Conservation (phyloP, 1,140 invertebrate genomes). For the Grapholita molesta region DNA sequence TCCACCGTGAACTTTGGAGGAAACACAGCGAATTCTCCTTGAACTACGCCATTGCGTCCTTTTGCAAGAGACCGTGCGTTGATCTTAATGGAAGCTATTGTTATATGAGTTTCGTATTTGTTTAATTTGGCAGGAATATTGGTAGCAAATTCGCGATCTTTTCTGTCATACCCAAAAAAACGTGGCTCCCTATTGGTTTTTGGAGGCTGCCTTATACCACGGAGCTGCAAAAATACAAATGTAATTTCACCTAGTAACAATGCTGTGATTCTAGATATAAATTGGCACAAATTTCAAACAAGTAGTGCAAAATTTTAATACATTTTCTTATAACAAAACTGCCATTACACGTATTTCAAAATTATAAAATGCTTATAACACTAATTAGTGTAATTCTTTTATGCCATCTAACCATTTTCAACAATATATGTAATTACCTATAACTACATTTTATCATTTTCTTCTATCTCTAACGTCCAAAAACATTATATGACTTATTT, state of each 20-base stretch:
- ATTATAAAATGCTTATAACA: too few relatives aligned
- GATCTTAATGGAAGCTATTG: slow-evolving; percentile 56
- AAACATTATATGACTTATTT: too few relatives aligned
- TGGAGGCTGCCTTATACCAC: slow-evolving; percentile 34
- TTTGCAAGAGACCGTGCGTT: slow-evolving; percentile 47
- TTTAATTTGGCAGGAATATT: slow-evolving; percentile 20
- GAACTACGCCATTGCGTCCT: slow-evolving; percentile 42
- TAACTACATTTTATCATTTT: too few relatives aligned
- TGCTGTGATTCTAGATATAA: too few relatives aligned
- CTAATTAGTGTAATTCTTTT: too few relatives aligned
- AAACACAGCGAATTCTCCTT: slow-evolving; percentile 55
- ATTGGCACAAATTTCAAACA: background rate
- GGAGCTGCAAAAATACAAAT: slow-evolving; percentile 28
- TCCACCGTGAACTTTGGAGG: slow-evolving; percentile 34
- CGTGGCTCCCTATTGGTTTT: slow-evolving; percentile 21
- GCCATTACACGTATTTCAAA: too few relatives aligned
- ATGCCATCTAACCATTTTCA: too few relatives aligned
- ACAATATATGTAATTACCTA: too few relatives aligned
- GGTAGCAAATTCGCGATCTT: slow-evolving; percentile 38
- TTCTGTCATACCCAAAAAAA: slow-evolving; percentile 46
- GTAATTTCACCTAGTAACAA: too few relatives aligned
- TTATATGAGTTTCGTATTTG: slow-evolving; percentile 37
- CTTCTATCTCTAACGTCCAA: too few relatives aligned
- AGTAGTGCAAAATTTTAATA: too few relatives aligned
- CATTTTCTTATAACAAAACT: too few relatives aligned